A percentile compares a stretch with the other conserved stretches of the same genome.
These are phyloP conservation scores for Drosophila nr. fundita DNA, from an alignment of 2,888 invertebrate species.

Conservation along the genomic window DNA sequence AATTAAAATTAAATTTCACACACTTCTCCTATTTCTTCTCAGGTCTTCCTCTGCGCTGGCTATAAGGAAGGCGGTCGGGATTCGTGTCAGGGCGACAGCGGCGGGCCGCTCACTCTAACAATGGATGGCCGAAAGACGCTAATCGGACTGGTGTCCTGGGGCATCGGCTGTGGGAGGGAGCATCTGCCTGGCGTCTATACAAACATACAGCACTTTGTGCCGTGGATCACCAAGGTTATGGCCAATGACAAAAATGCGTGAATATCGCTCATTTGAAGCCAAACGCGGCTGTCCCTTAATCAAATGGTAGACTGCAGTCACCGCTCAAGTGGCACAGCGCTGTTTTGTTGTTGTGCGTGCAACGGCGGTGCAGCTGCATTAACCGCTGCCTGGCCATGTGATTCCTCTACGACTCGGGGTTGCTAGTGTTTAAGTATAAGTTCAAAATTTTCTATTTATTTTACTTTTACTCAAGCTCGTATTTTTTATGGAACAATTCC, in stretches of 20 bases:
- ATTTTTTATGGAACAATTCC: conserved; percentile 1
- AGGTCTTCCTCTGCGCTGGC: conserved; percentile 94
- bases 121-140: conserved; percentile 94
- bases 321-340: conserved; percentile 33
- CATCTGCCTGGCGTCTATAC: conserved; percentile 96
- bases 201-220: conserved; percentile 96
- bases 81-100: conserved; percentile 91
- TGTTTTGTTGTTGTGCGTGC: conserved; percentile 23
- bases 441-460: conserved; percentile 57
- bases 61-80: conserved; percentile 94
- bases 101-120: conserved; percentile 94
- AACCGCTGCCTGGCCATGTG: conserved; percentile 67
- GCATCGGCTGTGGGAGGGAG: conserved; percentile 95
- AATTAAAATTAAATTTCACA: neutral
- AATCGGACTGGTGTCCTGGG: conserved; percentile 95
- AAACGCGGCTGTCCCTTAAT: conserved; percentile 19
- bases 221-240: conserved; percentile 95
- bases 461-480: conserved; percentile 30
- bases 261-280: conserved; percentile 9
- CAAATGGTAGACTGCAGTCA: conserved; percentile 65
- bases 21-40: accelerated
- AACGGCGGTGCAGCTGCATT: conserved; percentile 19
- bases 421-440: conserved; percentile 79
- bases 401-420: conserved; percentile 83
- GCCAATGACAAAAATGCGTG: conserved; percentile 84